Conservation (phyloP, 2,797 vertebrate genomes). For the Antrozous pallidus region DNA sequence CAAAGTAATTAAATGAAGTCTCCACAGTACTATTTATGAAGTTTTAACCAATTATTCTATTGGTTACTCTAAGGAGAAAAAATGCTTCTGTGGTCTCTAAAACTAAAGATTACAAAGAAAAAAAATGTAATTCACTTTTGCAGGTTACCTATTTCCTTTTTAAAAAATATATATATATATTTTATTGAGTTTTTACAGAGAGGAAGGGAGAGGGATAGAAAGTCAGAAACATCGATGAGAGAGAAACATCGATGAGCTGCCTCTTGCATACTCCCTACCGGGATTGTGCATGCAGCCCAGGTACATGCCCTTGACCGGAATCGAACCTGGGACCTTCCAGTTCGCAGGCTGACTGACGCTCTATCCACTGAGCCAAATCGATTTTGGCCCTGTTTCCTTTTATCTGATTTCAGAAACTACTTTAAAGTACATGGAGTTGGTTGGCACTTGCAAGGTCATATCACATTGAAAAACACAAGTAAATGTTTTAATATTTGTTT, state of each 20-base stretch:
- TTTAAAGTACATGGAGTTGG: neutral
- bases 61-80: neutral
- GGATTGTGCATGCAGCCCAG: too few species aligned
- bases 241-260: too few species aligned
- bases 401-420: neutral
- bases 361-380: too few species aligned
- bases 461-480: fast-evolving
- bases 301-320: too few species aligned
- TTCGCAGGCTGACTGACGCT: too few species aligned
- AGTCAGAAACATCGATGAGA: too few species aligned
- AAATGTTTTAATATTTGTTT: neutral
- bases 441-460: neutral
- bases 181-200: too few species aligned
- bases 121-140: neutral
- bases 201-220: too few species aligned
- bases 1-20: neutral
- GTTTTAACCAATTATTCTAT: slow-evolving; percentile 36
- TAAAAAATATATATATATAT: too few species aligned
- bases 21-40: neutral
- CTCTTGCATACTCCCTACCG: too few species aligned
- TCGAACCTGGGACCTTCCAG: too few species aligned
- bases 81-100: neutral
- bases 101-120: neutral
- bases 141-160: neutral
- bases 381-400: too few species aligned